Base-by-base conservation (phyloP, 2,797 vertebrate species). In the Cuculus canorus region DNA sequence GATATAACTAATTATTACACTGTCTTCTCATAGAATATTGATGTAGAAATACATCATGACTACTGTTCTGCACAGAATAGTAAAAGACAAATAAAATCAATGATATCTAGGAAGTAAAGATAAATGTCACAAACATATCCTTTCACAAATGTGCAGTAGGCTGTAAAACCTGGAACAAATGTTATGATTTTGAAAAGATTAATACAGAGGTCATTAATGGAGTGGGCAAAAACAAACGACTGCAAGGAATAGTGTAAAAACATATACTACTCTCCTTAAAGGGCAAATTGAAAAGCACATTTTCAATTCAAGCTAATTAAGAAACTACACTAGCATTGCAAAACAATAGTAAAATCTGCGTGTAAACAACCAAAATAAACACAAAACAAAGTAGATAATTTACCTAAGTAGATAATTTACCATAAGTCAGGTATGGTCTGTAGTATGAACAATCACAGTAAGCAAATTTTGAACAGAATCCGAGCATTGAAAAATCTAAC, bases 31-130 rank as follows among this genome's bases (percentile, higher is more conserved):
- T 39, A 41, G 23, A 24, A 43, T 90, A 90, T 73, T 86, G 85
- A 64, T 63, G 53, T 18, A 90, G 35, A 91, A 77, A 41, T 21
- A 45, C 68, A 82, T 86, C 39, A 43, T 37, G 59, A 50, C 41
- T 66, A 28, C 47, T 82, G 21, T 86, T 87, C 47, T 84, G 24
- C n/a, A 24, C 35, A 65, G 63, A 90, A 47, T 63, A 92, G 72
- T 70, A 35, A 37, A 92, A 86, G 75, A 75, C 61, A 95, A 94
- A 92, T 52, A 88, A 90, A 96, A 86, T 81, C 72, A 83, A 41
- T 89, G 33, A 41, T 69, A 68, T 47, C 59, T 71, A 64, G 27
- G 16, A 93, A 81, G 50, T 6, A 84, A 54, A 83, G 65, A 59
- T 57, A 79, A 92, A 90, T 85, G 25, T 33, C 65, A 86, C 53